Conservation (phyloP, 2,113 vertebrate species). For the Hylia prasina region DNA sequence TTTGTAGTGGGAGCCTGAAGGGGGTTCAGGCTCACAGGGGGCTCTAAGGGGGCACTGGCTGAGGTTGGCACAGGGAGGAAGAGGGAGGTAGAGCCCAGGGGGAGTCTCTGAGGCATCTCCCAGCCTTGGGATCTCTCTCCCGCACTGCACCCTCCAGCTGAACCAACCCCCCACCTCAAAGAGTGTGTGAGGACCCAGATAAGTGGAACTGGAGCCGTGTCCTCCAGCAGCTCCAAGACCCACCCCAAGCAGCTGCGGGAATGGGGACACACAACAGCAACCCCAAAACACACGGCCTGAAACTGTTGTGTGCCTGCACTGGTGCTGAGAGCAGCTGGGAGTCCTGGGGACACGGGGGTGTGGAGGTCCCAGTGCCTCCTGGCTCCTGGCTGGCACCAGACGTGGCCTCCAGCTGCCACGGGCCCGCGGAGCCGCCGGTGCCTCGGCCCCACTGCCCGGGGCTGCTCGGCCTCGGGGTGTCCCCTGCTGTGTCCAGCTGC, state of each 20-base stretch:
- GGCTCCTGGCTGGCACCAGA: neutral
- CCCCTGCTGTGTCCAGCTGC: neutral
- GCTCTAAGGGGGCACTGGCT: neutral
- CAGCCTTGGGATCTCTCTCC: neutral
- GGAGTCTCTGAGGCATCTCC: neutral
- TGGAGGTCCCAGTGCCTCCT: neutral
- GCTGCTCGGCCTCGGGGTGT: too few relatives aligned
- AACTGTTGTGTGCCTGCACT: neutral
- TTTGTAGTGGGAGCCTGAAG: neutral
- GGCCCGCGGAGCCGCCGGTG: neutral
- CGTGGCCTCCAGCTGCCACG: neutral
- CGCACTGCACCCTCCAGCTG: neutral
- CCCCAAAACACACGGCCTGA: neutral
- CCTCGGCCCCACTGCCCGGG: too few relatives aligned
- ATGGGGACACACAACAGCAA: neutral
- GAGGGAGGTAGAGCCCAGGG: neutral
- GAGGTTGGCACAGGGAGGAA: neutral
- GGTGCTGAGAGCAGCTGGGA: neutral
- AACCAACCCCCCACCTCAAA: too few relatives aligned
- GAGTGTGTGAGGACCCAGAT: neutral
- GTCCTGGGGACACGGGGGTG: neutral
- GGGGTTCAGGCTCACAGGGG: neutral
- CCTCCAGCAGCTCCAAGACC: neutral
- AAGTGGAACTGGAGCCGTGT: accelerated
- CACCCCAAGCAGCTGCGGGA: neutral